Base-by-base conservation (phyloP, 2,888 invertebrate genomes). In the Liposcelis brunnea region DNA sequence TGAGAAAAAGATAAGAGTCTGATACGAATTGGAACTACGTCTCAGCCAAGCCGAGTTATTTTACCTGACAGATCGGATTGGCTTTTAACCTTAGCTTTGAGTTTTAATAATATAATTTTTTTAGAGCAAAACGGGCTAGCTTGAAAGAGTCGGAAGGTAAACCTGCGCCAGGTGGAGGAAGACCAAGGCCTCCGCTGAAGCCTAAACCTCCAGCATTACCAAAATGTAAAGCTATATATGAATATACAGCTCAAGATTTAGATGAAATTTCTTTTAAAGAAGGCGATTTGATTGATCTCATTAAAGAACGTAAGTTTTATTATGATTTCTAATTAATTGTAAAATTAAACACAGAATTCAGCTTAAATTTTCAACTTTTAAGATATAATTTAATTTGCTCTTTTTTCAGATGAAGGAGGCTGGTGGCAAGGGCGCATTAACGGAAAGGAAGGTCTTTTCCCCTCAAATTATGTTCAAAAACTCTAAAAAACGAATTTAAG, bases 361-460 rank as follows among this genome's bases (percentile, higher is more conserved):
- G n/a, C 10, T 32, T 10, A 32, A 10, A n/a, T 10, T 32, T 10
- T 32, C 32, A 32, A 32, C 10, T 32, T 10, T 32, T n/a, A n/a
- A 32, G 10, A 32, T 32, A 32, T 10, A 10, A 10, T 32, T 10
- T 10, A n/a, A 32, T 10, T 32, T 32, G 32, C n/a, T 48, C 21
- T 42, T 50, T 31, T 58, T 62, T 43, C 60, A 77, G 77, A 77
- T 58, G 67, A 70, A 26, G 69, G 71, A 14, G 77, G 77, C n/a
- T 78, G 78, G 78, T 78, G 77, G 77, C 64, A 65, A 35, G 77
- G 77, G 34, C 64, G 64, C 53, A 54, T 72, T 15, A 61, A 64
- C 45, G 70, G 70, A 3, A 68, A 67, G 52, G 66, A 69, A 48
- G 78, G 77, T 6, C 63, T 77, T 4, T 74, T 77, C 52, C 77